A percentile compares a stretch with the other conserved stretches of the same genome.
These are phyloP conservation scores for Rhingia rostrata DNA, from an alignment of 2,888 invertebrate genomes.

Conservation along the genomic window DNA sequence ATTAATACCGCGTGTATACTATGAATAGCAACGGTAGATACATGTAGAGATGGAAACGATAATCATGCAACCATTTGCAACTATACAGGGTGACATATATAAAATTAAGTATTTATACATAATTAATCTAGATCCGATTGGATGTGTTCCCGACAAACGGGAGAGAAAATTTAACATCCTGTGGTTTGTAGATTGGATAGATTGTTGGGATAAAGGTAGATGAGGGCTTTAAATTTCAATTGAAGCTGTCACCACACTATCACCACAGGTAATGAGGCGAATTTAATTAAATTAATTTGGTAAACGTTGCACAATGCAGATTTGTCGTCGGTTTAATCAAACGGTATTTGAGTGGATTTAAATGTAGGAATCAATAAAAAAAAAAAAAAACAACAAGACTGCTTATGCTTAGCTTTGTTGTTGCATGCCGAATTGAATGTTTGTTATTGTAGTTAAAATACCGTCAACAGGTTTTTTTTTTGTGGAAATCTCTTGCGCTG, in stretches of 20 bases:
- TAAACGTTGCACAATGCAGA: no score
- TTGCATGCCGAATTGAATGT: no score
- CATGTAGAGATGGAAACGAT: neutral
- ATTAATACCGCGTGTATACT: conserved; percentile 1
- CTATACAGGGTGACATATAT: conserved; percentile 1
- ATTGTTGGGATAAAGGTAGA: neutral
- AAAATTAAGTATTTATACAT: conserved; percentile 33
- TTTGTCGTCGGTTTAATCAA: no score
- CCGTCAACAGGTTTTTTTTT: no score
- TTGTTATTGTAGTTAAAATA: no score
- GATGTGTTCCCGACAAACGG: neutral
- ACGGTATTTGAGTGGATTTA: no score
- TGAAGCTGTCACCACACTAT: conserved; percentile 22
- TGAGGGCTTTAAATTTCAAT: conserved; percentile 22
- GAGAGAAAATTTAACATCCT: neutral
- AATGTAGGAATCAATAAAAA: no score
- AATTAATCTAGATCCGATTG: conserved; percentile 28
- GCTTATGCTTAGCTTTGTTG: no score
- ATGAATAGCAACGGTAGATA: neutral
- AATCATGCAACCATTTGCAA: neutral
- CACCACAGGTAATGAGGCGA: conserved; percentile 26
- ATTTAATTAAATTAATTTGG: conserved; percentile 9
- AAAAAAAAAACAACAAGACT: no score
- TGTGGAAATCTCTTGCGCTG: no score
- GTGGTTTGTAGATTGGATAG: neutral